Conservation (phyloP, 2,888 invertebrate genomes). For the Odontocolon sp. region DNA sequence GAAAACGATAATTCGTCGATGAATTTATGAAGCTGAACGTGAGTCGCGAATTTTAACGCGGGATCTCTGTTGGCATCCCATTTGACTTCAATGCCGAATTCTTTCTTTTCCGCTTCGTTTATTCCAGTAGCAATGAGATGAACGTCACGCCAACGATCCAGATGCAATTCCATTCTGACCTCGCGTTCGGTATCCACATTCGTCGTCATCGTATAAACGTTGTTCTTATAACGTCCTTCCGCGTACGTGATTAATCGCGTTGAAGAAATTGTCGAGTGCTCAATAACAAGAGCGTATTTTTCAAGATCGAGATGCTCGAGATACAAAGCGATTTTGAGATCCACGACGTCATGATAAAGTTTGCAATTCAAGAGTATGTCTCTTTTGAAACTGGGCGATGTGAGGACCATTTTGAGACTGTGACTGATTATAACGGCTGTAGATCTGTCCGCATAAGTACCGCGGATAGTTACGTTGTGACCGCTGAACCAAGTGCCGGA, state of each 20-base stretch:
- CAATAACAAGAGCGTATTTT: slow-evolving; percentile 85
- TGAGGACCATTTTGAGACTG: slow-evolving; percentile 86
- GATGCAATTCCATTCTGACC: slow-evolving; percentile 87
- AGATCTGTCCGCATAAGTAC: slow-evolving; percentile 89
- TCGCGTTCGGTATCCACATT: slow-evolving; percentile 86
- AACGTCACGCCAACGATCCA: slow-evolving; percentile 90
- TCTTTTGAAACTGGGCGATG: slow-evolving; percentile 87
- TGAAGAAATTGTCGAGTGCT: slow-evolving; percentile 84
- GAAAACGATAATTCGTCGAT: slow-evolving; percentile 69
- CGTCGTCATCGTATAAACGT: slow-evolving; percentile 86
- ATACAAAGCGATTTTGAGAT: slow-evolving; percentile 86
- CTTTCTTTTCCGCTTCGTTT: slow-evolving; percentile 84
- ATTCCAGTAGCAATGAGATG: slow-evolving; percentile 86
- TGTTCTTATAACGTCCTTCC: slow-evolving; percentile 86
- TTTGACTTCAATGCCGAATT: slow-evolving; percentile 87
- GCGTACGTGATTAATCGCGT: slow-evolving; percentile 85
- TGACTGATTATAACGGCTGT: slow-evolving; percentile 85
- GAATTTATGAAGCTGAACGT: slow-evolving; percentile 84
- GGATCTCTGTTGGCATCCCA: slow-evolving; percentile 95
- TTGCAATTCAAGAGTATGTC: slow-evolving; percentile 86
- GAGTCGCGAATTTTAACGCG: slow-evolving; percentile 86
- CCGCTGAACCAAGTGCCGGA: slow-evolving; percentile 92
- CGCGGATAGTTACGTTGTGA: slow-evolving; percentile 86
- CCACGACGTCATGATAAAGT: slow-evolving; percentile 86
- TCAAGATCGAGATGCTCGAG: slow-evolving; percentile 85